Evolutionary conservation across 2,888 invertebrate species (phyloP).

Genomic region (Campoletis raptor): DNA sequence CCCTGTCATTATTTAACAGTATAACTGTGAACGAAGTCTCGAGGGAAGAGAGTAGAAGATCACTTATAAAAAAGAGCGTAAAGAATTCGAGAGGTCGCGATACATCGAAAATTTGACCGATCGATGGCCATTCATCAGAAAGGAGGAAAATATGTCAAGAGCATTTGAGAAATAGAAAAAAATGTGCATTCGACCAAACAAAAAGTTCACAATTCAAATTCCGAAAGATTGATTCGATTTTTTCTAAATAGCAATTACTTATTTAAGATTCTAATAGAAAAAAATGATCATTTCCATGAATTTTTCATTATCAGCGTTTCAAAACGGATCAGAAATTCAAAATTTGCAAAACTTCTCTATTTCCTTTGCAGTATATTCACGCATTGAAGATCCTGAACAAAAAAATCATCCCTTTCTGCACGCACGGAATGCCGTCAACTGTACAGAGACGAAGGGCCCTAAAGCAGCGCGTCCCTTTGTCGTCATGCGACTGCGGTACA

Average conservation of each 20-base stretch:
- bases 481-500: slow-evolving; percentile 48
- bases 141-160: background rate
- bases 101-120: slow-evolving; percentile 72
- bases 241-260: background rate
- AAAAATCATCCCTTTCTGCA: slow-evolving; percentile 23
- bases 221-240: background rate
- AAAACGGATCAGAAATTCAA: background rate
- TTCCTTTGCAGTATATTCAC: background rate
- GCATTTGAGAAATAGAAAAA: background rate
- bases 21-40: slow-evolving; percentile 1
- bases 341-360: background rate
- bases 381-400: background rate
- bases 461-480: slow-evolving; percentile 72
- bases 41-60: slow-evolving; percentile 23
- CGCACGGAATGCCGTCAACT: background rate
- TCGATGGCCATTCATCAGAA: slow-evolving; percentile 72
- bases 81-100: slow-evolving; percentile 52
- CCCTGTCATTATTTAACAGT: slow-evolving; percentile 2
- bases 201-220: background rate
- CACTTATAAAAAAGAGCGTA: slow-evolving; percentile 18
- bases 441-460: slow-evolving; percentile 9
- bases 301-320: background rate
- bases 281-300: background rate
- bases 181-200: background rate
- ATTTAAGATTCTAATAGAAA: background rate